Conservation (phyloP, 2,797 vertebrate genomes). For the Hippocampus kuda region DNA sequence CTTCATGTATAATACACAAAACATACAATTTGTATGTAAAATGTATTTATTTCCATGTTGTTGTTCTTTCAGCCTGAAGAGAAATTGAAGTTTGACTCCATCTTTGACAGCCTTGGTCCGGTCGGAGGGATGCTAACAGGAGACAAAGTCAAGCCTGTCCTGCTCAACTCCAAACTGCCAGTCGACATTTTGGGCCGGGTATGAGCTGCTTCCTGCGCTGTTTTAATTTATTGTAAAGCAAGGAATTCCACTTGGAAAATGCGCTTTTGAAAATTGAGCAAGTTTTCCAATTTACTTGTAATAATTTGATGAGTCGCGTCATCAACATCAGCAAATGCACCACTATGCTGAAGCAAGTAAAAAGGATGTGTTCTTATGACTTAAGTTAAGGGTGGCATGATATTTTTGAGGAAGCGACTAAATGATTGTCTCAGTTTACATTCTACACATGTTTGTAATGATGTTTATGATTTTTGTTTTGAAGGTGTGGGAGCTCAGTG, state of each 20-base stretch:
- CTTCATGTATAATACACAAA: background rate
- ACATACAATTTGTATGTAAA: background rate
- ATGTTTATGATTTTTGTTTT: conserved; percentile 23
- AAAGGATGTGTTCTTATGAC: background rate
- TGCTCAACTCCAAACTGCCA: conserved; percentile 95
- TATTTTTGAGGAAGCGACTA: conserved; percentile 17
- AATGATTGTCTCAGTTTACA: fast-evolving
- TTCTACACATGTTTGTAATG: conserved; percentile 9
- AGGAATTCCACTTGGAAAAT: background rate
- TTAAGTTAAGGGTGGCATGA: background rate
- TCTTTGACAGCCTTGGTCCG: conserved; percentile 92
- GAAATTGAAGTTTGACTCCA: conserved; percentile 90
- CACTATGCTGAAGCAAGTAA: background rate
- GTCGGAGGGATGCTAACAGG: conserved; percentile 84
- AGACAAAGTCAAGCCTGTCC: conserved; percentile 96
- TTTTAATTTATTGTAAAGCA: background rate
- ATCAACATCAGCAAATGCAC: background rate
- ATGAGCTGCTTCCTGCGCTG: conserved; percentile 28
- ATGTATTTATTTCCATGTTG: conserved; percentile 7
- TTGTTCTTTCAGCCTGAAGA: conserved; percentile 76
- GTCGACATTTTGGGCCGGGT: conserved; percentile 96
- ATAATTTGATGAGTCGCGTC: background rate
- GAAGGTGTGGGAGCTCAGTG: conserved; percentile 97
- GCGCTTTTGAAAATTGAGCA: background rate
- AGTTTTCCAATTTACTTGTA: background rate